Conservation (phyloP, 2,113 vertebrate genomes). For the Sebastes schlegelii region DNA sequence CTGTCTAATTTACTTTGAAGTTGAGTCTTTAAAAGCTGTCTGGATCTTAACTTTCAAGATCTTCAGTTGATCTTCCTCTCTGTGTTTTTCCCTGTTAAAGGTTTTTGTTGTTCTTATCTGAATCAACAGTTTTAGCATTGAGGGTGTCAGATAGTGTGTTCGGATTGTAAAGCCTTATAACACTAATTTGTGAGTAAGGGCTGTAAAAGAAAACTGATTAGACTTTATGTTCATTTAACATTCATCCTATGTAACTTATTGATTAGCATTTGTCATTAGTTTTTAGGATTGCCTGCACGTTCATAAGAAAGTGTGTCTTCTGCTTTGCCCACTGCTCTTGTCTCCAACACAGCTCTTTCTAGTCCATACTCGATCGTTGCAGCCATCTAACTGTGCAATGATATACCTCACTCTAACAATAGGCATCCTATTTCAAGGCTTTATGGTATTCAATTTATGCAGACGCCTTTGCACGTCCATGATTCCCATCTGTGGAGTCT, state of each 20-base stretch:
- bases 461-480: constrained; percentile 37
- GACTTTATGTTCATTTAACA: not conserved
- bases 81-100: not conserved
- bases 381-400: not conserved
- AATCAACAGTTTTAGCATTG: not conserved
- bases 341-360: not conserved
- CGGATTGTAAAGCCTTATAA: not conserved
- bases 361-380: constrained; percentile 5
- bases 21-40: not conserved
- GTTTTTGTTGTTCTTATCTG: not conserved
- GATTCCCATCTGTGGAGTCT: constrained; percentile 66
- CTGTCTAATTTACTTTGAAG: not conserved
- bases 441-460: constrained; percentile 59
- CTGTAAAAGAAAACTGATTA: not conserved
- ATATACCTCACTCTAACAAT: constrained; percentile 54
- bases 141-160: not conserved
- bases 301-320: constrained; percentile 1
- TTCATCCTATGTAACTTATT: not conserved
- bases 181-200: not conserved
- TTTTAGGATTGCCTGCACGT: not conserved
- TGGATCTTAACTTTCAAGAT: not conserved
- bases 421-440: constrained; percentile 62
- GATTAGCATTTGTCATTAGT: not conserved
- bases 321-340: constrained; percentile 4
- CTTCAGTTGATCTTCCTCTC: not conserved